Percentiles rank a stretch among this genome's conserved stretches.
Evolutionary conservation across 2,797 vertebrate genomes (phyloP).

Genomic region (Hippopotamyrus pictus): DNA sequence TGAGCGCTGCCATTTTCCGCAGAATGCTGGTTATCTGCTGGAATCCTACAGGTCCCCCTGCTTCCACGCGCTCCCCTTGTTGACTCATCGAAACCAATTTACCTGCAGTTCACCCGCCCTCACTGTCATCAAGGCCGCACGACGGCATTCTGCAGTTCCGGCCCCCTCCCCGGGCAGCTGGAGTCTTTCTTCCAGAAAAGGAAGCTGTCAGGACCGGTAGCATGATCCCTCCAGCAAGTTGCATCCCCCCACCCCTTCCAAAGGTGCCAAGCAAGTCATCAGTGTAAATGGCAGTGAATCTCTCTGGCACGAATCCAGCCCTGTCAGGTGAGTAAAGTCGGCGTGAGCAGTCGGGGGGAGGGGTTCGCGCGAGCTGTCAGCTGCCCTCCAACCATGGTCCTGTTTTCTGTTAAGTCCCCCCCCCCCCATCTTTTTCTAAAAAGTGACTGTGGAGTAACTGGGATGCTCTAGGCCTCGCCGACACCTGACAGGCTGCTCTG

Average conservation of each 20-base stretch:
- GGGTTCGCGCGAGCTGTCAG: neutral
- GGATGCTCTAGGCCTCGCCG: neutral
- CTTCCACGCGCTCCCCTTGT: neutral
- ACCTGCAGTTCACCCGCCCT: neutral
- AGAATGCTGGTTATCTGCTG: neutral
- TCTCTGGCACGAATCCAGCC: neutral
- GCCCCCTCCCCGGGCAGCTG: neutral
- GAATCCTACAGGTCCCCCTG: neutral
- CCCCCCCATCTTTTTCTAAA: neutral
- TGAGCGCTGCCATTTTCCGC: neutral
- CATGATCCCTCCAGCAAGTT: neutral
- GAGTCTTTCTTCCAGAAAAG: conserved; percentile 9
- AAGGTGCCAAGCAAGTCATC: neutral
- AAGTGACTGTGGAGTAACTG: neutral
- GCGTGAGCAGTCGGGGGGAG: neutral
- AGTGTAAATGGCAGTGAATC: neutral
- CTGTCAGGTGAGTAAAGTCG: neutral
- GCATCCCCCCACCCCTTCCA: neutral
- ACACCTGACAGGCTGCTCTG: neutral
- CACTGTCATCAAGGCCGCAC: neutral
- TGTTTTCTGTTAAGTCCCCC: neutral
- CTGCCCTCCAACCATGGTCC: neutral
- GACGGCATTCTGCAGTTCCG: neutral
- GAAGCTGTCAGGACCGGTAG: neutral
- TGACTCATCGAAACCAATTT: neutral